phyloP scores from a whole-genome alignment of 2,797 vertebrate species.

The Momotus momota region DNA sequence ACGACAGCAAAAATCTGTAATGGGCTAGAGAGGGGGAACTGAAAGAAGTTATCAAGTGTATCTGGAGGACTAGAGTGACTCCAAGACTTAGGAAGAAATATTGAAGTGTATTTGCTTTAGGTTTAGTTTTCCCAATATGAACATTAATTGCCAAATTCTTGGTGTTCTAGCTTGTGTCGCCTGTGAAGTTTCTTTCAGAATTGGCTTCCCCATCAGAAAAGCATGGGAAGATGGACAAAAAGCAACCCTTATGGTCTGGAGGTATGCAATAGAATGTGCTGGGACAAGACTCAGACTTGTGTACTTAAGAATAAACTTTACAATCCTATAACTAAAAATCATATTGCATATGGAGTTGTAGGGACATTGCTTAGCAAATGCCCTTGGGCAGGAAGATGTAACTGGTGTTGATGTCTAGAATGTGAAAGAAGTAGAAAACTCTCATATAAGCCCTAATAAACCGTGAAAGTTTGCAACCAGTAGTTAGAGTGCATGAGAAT shows the following conservation, averaged over 20 bases:
- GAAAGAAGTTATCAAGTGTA: background rate
- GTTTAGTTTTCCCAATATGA: background rate
- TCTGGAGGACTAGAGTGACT: background rate
- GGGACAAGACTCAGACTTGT: background rate
- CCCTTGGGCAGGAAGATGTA: background rate
- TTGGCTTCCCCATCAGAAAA: background rate
- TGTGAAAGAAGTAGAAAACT: background rate
- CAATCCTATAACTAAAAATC: background rate
- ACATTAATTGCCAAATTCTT: background rate
- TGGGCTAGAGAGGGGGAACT: background rate
- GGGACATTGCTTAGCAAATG: background rate
- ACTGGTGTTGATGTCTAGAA: background rate
- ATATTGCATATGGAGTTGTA: background rate
- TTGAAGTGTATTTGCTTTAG: background rate
- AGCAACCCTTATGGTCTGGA: background rate
- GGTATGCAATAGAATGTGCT: background rate
- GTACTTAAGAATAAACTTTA: background rate
- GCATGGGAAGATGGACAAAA: background rate
- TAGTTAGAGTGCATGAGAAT: background rate
- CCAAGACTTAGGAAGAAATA: background rate
- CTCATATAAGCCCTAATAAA: background rate
- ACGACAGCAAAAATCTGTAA: background rate
- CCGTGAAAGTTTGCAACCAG: background rate
- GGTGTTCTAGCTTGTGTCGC: background rate
- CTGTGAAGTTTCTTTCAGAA: background rate